Evolutionary conservation across 2,113 vertebrate genomes (phyloP).

Genomic region (Tragelaphus strepsiceros): DNA sequence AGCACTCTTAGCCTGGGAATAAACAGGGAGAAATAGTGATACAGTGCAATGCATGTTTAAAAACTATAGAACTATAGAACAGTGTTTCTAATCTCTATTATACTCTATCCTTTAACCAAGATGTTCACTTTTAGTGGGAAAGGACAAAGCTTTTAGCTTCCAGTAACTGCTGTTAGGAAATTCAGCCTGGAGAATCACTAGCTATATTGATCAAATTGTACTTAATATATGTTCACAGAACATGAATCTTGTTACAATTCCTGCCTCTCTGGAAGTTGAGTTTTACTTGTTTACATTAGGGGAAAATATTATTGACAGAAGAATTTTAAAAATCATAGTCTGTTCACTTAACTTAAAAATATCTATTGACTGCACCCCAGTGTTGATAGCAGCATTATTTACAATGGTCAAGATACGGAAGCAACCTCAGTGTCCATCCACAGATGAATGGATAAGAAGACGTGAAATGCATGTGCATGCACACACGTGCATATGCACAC

Average conservation of each 20-base stretch:
- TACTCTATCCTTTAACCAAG: background rate
- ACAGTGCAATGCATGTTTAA: background rate
- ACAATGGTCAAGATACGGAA: background rate
- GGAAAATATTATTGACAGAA: background rate
- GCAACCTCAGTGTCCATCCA: background rate
- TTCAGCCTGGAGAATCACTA: background rate
- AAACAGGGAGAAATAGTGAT: background rate
- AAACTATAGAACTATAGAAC: background rate
- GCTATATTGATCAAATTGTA: background rate
- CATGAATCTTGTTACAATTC: background rate
- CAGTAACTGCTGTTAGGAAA: background rate
- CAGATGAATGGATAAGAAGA: background rate
- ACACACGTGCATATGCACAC: rapidly evolving
- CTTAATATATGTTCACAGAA: background rate
- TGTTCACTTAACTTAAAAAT: background rate
- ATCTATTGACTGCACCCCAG: background rate
- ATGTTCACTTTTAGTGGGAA: background rate
- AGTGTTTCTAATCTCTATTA: background rate
- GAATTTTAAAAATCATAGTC: slow-evolving; percentile 1
- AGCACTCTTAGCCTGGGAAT: background rate
- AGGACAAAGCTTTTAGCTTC: background rate
- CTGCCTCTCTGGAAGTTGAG: background rate
- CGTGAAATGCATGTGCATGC: rapidly evolving
- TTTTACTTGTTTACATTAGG: background rate
- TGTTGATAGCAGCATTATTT: background rate